phyloP scores from a whole-genome alignment of 2,888 invertebrate genomes.

The Chaitophorus viminalis region DNA sequence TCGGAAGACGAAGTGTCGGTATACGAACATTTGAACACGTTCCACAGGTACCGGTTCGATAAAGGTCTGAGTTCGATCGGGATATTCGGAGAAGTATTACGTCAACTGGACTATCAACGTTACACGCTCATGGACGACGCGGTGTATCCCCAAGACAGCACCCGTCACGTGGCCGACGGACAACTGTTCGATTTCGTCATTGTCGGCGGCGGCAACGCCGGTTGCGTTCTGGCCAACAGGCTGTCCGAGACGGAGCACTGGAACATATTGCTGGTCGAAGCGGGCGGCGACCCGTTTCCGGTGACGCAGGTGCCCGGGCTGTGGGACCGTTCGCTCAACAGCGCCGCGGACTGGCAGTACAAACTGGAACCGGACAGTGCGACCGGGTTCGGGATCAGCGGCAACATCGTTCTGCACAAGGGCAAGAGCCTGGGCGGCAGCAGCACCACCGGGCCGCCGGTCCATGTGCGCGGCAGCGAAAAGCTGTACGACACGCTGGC shows the following conservation, averaged over 20 bases:
- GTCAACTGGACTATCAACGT: slow-evolving; percentile 53
- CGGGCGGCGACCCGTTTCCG: slow-evolving; percentile 57
- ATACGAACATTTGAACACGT: slow-evolving; percentile 56
- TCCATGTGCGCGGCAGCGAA: slow-evolving; percentile 52
- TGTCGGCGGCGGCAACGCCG: slow-evolving; percentile 56
- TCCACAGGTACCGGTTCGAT: slow-evolving; percentile 49
- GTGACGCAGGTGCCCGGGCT: slow-evolving; percentile 52
- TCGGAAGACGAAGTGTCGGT: not conserved
- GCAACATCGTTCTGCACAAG: slow-evolving; percentile 50
- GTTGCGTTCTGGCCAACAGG: slow-evolving; percentile 57
- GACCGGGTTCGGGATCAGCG: slow-evolving; percentile 56
- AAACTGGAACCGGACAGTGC: slow-evolving; percentile 16
- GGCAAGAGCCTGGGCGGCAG: slow-evolving; percentile 58
- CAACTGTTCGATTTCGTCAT: slow-evolving; percentile 60
- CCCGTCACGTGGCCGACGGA: slow-evolving; percentile 17
- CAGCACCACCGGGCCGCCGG: not conserved
- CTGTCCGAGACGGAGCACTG: slow-evolving; percentile 37
- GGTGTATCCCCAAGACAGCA: slow-evolving; percentile 53
- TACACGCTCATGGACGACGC: slow-evolving; percentile 45
- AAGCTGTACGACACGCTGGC: slow-evolving; percentile 43
- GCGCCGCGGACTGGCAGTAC: slow-evolving; percentile 51
- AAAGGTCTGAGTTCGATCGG: slow-evolving; percentile 39
- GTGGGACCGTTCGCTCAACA: slow-evolving; percentile 23
- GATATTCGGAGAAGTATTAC: slow-evolving; percentile 53
- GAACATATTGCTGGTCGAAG: slow-evolving; percentile 58